Percentiles rank a stretch among this genome's conserved stretches.
These are phyloP conservation scores for Hirtodrosophila histrioides DNA, from an alignment of 2,888 invertebrate genomes.

Conservation along the genomic window DNA sequence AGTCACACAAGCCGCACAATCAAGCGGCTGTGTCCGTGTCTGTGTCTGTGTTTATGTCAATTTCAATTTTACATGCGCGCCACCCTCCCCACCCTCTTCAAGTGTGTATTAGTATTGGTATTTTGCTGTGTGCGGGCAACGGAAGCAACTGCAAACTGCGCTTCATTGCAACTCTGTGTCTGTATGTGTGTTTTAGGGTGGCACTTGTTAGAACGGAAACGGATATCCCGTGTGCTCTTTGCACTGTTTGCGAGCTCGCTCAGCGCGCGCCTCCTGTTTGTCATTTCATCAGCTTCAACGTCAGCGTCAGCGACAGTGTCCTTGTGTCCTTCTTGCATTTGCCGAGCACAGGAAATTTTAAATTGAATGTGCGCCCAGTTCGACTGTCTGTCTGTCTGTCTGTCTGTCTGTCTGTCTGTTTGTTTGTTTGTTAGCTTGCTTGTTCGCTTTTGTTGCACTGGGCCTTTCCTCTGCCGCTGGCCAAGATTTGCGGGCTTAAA, in stretches of 20 bases:
- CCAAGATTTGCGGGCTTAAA: slow-evolving; percentile 41
- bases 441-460: slow-evolving; percentile 29
- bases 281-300: slow-evolving; percentile 54
- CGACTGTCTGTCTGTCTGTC: slow-evolving; percentile 23
- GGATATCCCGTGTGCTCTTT: slow-evolving; percentile 74
- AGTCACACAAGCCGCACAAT: slow-evolving; percentile 73
- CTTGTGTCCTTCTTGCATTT: slow-evolving; percentile 36
- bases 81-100: neutral
- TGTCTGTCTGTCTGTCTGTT: slow-evolving; percentile 28
- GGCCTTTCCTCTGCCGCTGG: slow-evolving; percentile 6
- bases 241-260: slow-evolving; percentile 50
- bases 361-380: slow-evolving; percentile 66
- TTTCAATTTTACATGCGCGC: slow-evolving; percentile 68
- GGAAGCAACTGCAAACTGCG: slow-evolving; percentile 71
- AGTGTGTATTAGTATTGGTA: slow-evolving; percentile 20
- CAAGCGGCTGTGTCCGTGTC: slow-evolving; percentile 56
- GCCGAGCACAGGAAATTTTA: slow-evolving; percentile 65
- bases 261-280: slow-evolving; percentile 60
- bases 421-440: slow-evolving; percentile 22
- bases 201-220: slow-evolving; percentile 75
- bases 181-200: slow-evolving; percentile 31
- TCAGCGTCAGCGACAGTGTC: slow-evolving; percentile 14
- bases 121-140: slow-evolving; percentile 27
- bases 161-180: slow-evolving; percentile 65
- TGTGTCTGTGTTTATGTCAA: slow-evolving; percentile 67